These are phyloP conservation scores for Drosophila eohydei DNA, from an alignment of 2,888 invertebrate genomes.

Conservation along the genomic window DNA sequence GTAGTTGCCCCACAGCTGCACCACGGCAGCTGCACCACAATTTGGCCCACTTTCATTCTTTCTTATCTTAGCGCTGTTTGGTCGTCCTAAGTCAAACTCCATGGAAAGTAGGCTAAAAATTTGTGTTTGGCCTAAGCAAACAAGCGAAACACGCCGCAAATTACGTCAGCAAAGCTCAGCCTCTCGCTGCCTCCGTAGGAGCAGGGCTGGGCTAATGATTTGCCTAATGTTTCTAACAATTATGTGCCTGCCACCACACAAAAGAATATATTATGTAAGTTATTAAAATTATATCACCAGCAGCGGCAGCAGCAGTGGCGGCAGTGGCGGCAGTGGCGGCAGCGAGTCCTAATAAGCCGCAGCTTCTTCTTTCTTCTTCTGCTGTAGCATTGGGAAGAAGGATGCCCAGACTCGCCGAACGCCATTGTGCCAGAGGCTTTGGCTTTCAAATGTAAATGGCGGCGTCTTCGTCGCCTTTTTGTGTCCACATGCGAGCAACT, in stretches of 20 bases:
- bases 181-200: background rate
- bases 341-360: slow-evolving; percentile 64
- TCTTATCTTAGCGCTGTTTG: slow-evolving; percentile 43
- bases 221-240: slow-evolving; percentile 78
- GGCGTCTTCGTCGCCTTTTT: slow-evolving; percentile 41
- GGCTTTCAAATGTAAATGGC: slow-evolving; percentile 77
- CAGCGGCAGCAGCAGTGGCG: slow-evolving; percentile 32
- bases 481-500: slow-evolving; percentile 64
- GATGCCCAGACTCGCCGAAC: slow-evolving; percentile 33
- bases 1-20: slow-evolving; percentile 34
- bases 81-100: slow-evolving; percentile 46
- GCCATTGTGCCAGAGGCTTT: slow-evolving; percentile 63
- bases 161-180: slow-evolving; percentile 43
- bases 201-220: slow-evolving; percentile 72
- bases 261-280: slow-evolving; percentile 78
- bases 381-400: slow-evolving; percentile 24
- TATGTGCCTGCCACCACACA: slow-evolving; percentile 70
- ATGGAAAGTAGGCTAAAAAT: slow-evolving; percentile 30
- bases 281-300: slow-evolving; percentile 78
- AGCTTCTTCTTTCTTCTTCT: slow-evolving; percentile 27
- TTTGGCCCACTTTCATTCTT: slow-evolving; percentile 30
- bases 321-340: slow-evolving; percentile 23
- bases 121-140: slow-evolving; percentile 57
- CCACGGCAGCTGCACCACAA: slow-evolving; percentile 18
- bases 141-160: slow-evolving; percentile 45